Percentiles rank a stretch among this genome's conserved stretches.
Evolutionary conservation across 2,888 invertebrate species (phyloP).

Genomic region (Eretmocerus hayati): DNA sequence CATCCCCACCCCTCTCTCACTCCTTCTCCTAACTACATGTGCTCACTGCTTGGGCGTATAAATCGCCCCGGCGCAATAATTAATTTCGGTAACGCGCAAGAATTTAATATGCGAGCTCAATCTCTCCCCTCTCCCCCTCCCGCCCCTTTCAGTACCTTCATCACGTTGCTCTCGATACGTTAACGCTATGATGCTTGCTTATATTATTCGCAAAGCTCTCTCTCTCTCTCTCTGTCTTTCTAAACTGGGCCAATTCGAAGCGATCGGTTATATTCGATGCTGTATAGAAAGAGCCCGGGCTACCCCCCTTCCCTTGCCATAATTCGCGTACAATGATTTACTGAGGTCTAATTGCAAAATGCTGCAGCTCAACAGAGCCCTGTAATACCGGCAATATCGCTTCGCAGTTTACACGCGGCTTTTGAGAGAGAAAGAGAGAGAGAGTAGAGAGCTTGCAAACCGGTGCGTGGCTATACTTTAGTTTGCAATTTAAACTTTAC

Average conservation of each 20-base stretch:
- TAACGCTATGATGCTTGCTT: no score
- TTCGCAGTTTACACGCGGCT: constrained; percentile 32
- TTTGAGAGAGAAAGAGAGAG: no score
- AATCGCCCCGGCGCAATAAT: constrained; percentile 14
- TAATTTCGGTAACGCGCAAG: constrained; percentile 20
- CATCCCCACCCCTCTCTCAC: background rate
- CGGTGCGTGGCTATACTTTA: constrained; percentile 44
- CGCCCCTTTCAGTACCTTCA: no score
- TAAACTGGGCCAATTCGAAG: constrained; percentile 11
- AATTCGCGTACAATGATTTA: constrained; percentile 47
- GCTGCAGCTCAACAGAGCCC: no score
- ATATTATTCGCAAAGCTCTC: no score
- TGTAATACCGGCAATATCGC: constrained; percentile 36
- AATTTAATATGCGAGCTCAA: constrained; percentile 22
- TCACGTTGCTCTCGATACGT: no score
- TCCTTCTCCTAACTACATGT: no score
- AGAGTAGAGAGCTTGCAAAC: constrained; percentile 6
- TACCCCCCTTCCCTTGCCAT: constrained; percentile 33
- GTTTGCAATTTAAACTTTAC: constrained; percentile 49
- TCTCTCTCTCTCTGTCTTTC: no score
- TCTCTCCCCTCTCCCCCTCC: background rate
- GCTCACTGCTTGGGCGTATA: no score
- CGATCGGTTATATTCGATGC: constrained; percentile 4
- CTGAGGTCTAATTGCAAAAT: constrained; percentile 47
- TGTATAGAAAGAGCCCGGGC: constrained; percentile 1